Conservation (phyloP, 2,888 invertebrate species). For the Spatulosminthurus flaviceps region DNA sequence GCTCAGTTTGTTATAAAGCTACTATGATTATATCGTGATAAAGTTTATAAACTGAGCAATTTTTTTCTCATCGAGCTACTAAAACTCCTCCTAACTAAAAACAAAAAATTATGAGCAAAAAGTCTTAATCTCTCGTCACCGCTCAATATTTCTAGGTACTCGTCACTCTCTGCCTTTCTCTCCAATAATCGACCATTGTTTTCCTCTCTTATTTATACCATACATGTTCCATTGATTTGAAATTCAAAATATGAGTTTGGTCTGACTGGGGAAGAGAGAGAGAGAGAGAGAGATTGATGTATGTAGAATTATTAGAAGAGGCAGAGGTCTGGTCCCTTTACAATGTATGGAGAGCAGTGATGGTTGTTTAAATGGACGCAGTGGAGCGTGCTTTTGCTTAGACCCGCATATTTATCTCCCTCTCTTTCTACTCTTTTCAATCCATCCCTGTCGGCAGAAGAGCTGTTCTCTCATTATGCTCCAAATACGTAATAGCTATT, state of each 20-base stretch:
- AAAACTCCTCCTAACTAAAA: too few species aligned
- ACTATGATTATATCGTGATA: slow-evolving; percentile 47
- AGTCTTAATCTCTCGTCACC: background rate
- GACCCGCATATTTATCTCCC: background rate
- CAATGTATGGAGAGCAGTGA: background rate
- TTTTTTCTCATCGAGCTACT: too few species aligned
- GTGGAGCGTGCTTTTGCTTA: slow-evolving; percentile 20
- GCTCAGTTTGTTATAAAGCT: slow-evolving; percentile 41
- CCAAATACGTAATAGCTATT: too few species aligned
- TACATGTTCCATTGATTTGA: too few species aligned
- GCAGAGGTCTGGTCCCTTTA: background rate
- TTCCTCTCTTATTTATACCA: too few species aligned
- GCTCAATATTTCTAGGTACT: background rate
- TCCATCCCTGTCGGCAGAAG: background rate
- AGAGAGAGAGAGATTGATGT: slow-evolving; percentile 26
- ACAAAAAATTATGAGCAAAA: slow-evolving; percentile 39
- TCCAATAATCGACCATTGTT: background rate
- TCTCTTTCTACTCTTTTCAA: background rate
- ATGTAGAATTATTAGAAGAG: slow-evolving; percentile 37
- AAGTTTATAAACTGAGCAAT: slow-evolving; percentile 46
- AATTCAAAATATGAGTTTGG: too few species aligned
- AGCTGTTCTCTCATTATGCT: too few species aligned
- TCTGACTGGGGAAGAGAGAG: too few species aligned
- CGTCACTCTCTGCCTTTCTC: background rate
- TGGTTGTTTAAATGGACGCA: slow-evolving; percentile 20